Conservation (phyloP, 2,888 invertebrate genomes). For the Zaprionus obscuricornis region DNA sequence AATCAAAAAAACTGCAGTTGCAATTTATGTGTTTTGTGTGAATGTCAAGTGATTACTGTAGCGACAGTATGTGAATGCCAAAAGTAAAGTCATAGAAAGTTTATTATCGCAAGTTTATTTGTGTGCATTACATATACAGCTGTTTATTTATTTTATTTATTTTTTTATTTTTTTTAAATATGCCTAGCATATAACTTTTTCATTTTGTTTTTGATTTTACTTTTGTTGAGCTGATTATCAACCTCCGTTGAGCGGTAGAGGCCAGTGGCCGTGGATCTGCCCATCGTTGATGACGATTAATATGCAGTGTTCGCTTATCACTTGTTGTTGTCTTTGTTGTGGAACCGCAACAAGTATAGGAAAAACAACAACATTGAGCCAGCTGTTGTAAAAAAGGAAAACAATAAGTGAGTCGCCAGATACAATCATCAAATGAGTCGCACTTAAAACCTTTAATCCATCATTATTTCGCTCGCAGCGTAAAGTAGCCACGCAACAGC, state of each 20-base stretch:
- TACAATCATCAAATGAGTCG: slow-evolving; percentile 43
- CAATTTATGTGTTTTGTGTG: too few relatives aligned
- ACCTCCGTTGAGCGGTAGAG: too few relatives aligned
- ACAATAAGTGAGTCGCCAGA: slow-evolving; percentile 39
- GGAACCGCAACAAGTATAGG: slow-evolving; percentile 22
- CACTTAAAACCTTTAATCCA: slow-evolving; percentile 28
- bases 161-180: too few relatives aligned
- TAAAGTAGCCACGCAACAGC: background rate
- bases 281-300: slow-evolving; percentile 33
- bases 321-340: slow-evolving; percentile 27
- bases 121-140: slow-evolving; percentile 17
- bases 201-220: too few relatives aligned
- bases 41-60: slow-evolving; percentile 38
- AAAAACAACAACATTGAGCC: slow-evolving; percentile 30
- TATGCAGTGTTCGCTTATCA: slow-evolving; percentile 62
- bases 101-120: slow-evolving; percentile 14
- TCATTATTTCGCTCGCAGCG: slow-evolving; percentile 17
- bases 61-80: slow-evolving; percentile 23
- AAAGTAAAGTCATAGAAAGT: slow-evolving; percentile 1
- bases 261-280: too few relatives aligned
- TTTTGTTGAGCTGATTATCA: too few relatives aligned
- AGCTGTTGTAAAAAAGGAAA: slow-evolving; percentile 31
- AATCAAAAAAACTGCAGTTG: too few relatives aligned
- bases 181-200: too few relatives aligned
- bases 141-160: slow-evolving; percentile 31